A percentile compares a stretch with the other conserved stretches of the same genome.
These are phyloP conservation scores for Muscicapa comitata DNA, from an alignment of 2,797 vertebrate genomes.

Conservation along the genomic window DNA sequence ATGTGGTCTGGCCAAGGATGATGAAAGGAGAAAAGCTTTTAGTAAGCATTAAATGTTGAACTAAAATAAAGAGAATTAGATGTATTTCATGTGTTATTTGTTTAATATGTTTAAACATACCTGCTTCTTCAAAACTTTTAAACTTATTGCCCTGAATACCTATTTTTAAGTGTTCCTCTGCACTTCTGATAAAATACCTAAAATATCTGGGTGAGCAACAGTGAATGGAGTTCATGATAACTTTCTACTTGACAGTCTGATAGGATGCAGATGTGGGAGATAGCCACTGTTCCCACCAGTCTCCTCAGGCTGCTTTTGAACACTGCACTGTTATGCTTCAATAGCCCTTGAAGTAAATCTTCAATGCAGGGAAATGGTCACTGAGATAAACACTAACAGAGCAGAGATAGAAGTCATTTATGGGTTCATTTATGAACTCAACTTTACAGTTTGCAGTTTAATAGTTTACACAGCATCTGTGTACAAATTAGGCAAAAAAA, in stretches of 20 bases:
- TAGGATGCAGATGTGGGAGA: not conserved
- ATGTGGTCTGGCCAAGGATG: not conserved
- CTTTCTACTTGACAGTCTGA: not conserved
- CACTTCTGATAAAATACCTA: not conserved
- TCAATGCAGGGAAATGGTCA: constrained; percentile 33
- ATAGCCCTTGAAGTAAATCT: constrained; percentile 2
- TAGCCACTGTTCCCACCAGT: not conserved
- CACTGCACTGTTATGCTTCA: not conserved
- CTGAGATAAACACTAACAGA: not conserved
- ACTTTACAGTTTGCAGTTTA: not conserved
- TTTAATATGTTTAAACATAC: not conserved
- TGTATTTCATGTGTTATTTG: not conserved
- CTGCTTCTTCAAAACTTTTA: not conserved
- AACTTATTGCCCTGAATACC: not conserved
- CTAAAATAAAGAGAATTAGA: not conserved
- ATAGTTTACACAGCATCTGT: not conserved
- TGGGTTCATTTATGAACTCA: not conserved
- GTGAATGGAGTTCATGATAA: not conserved
- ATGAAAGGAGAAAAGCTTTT: not conserved
- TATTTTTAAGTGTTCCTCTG: constrained; percentile 27
- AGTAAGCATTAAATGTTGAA: not conserved
- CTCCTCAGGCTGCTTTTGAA: not conserved
- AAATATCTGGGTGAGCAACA: constrained; percentile 9
- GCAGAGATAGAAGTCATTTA: not conserved
- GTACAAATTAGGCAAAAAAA: not conserved